Base-by-base conservation (phyloP, 2,888 invertebrate genomes). In the Drosophila nigritarsus region DNA sequence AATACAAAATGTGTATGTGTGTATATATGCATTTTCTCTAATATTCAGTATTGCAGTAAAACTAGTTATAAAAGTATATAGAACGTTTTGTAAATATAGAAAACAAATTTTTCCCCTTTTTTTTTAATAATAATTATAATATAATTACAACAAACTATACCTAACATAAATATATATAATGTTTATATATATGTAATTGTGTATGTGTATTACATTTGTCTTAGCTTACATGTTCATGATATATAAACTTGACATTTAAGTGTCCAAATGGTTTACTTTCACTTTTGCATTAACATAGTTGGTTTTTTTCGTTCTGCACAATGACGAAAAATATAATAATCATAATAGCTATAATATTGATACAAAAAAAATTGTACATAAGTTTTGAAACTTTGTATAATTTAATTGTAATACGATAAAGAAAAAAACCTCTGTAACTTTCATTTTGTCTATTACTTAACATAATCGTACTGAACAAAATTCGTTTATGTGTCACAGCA, bases 401-500 rank as follows among this genome's bases (percentile, higher is more conserved):
- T 40, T 67, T n/a, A 60, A 48, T 53, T 54, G 30, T 65, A 69
- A 70, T 73, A 70, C 30, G 59, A 18, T 50, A 27, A 53, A 30
- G 45, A 55, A 63, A 54, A 45, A 69, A 51, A 40, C 27, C 36
- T 18, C 18, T 30, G 49, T 45, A 32, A 51, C 59, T 45, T 34
- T 53, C 49, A 18, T n/a, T 38, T 64, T 63, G 59, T 61, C 34
- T 61, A 61, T 54, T 50, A 42, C 24, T 61, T 53, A 82, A 81
- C 56, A 67, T 84, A 87, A 83, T 65, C 60, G 56, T 67, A 54
- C 60, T 88, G 87, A 82, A 91, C 90, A 91, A 91, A 91, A 91
- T 91, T 93, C 91, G 92, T 91, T 93, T 89, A 93, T 91, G 92
- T 93, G 92, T 92, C 93, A 93, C 92, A 93, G 93, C 93, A 93